Conservation (phyloP, 2,888 invertebrate species). For the Scelioninae gen. 1 region DNA sequence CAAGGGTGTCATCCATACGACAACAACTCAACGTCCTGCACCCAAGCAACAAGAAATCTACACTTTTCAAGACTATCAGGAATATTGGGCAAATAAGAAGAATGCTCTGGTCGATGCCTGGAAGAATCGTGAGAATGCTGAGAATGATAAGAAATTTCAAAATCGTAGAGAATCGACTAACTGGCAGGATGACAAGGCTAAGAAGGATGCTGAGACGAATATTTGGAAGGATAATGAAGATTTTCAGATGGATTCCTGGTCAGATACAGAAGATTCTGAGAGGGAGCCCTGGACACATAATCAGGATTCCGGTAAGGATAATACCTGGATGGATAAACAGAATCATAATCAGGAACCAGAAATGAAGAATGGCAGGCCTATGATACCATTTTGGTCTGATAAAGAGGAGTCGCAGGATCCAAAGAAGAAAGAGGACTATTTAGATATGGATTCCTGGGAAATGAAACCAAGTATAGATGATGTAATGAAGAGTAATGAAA, state of each 20-base stretch:
- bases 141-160: not conserved
- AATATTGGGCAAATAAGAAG: slow-evolving; percentile 11
- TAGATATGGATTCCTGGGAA: slow-evolving; percentile 10
- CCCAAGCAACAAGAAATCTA: not conserved
- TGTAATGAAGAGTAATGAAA: not conserved
- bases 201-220: not conserved
- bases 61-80: slow-evolving; percentile 27
- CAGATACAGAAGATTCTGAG: slow-evolving; percentile 10
- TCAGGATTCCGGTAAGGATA: slow-evolving; percentile 4
- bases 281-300: not conserved
- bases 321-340: not conserved
- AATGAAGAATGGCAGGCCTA: not conserved
- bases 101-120: not conserved
- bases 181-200: not conserved
- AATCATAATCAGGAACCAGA: not conserved
- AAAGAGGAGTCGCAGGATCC: not conserved
- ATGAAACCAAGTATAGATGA: not conserved
- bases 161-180: not conserved
- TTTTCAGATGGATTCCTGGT: slow-evolving; percentile 20
- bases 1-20: not conserved
- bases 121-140: not conserved
- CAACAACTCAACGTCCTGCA: not conserved
- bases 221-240: slow-evolving; percentile 22
- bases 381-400: not conserved
- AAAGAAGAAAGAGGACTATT: not conserved